These are phyloP conservation scores for Dione juno DNA, from an alignment of 2,888 invertebrate genomes.

Conservation along the genomic window DNA sequence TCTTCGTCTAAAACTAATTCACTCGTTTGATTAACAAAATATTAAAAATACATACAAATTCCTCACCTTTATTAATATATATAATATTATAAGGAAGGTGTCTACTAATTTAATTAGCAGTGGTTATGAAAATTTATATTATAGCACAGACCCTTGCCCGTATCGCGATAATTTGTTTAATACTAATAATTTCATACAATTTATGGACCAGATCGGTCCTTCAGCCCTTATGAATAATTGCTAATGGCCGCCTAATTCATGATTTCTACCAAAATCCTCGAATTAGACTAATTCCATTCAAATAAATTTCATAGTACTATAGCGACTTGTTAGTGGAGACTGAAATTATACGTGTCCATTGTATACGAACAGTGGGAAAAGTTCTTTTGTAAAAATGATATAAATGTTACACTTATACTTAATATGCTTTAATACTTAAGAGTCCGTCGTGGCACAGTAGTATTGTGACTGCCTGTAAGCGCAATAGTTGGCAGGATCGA, in stretches of 20 bases:
- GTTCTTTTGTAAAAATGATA: neutral
- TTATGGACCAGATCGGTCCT: conserved; percentile 43
- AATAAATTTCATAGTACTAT: neutral
- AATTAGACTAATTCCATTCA: conserved; percentile 4
- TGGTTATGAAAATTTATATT: conserved; percentile 44
- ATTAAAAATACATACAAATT: too few species aligned
- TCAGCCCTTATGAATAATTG: conserved; percentile 45
- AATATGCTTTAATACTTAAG: too few species aligned
- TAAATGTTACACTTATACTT: too few species aligned
- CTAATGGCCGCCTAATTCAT: conserved; percentile 39
- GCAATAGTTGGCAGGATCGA: too few species aligned
- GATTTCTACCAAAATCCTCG: neutral
- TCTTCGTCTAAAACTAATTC: too few species aligned
- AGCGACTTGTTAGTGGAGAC: neutral
- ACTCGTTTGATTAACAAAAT: too few species aligned
- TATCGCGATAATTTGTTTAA: conserved; percentile 43
- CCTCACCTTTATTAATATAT: neutral
- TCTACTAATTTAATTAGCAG: conserved; percentile 41
- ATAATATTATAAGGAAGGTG: conserved; percentile 13
- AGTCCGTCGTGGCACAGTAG: too few species aligned
- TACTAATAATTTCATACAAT: conserved; percentile 41
- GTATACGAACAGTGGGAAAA: neutral
- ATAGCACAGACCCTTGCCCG: conserved; percentile 13
- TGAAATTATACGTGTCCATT: neutral
- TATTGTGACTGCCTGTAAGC: too few species aligned